These are phyloP conservation scores for Psilanteris sp. DNA, from an alignment of 1,140 invertebrate species.

Conservation along the genomic window DNA sequence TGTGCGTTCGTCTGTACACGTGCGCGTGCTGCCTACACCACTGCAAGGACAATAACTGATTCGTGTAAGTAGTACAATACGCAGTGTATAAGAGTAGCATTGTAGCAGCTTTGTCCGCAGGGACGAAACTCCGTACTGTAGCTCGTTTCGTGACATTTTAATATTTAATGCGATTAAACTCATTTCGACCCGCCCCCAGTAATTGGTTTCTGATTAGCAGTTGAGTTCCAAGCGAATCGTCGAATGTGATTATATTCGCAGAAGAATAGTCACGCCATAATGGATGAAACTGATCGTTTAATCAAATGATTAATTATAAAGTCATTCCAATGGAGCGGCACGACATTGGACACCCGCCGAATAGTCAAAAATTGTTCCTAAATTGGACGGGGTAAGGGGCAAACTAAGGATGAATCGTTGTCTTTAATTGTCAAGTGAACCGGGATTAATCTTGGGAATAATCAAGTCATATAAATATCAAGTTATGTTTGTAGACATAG, in stretches of 20 bases:
- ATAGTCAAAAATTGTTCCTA: too few species aligned
- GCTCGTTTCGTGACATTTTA: conserved; percentile 71
- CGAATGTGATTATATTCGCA: conserved; percentile 55
- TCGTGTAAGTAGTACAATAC: conserved; percentile 49
- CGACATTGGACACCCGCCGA: too few species aligned
- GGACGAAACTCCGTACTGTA: conserved; percentile 63
- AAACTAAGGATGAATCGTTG: too few species aligned
- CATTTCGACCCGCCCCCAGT: conserved; percentile 70
- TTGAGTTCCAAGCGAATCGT: conserved; percentile 75
- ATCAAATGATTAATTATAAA: conserved; percentile 63
- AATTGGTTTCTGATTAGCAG: conserved; percentile 79
- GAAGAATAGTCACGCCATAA: conserved; percentile 56
- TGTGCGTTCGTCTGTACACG: conserved; percentile 28
- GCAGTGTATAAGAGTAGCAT: conserved; percentile 49
- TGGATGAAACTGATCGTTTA: conserved; percentile 64
- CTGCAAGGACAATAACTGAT: conserved; percentile 56
- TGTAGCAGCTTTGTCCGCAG: conserved; percentile 62
- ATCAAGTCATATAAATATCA: too few species aligned
- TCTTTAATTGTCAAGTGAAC: too few species aligned
- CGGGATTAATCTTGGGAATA: too few species aligned
- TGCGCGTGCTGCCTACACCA: conserved; percentile 14
- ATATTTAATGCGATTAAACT: conserved; percentile 79
- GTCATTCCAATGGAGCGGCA: conserved; percentile 1
- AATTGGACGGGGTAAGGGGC: too few species aligned
- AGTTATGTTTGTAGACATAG: too few species aligned